Evolutionary conservation across 2,113 vertebrate genomes (phyloP).

Genomic region (Thalassarche chlororhynchos): DNA sequence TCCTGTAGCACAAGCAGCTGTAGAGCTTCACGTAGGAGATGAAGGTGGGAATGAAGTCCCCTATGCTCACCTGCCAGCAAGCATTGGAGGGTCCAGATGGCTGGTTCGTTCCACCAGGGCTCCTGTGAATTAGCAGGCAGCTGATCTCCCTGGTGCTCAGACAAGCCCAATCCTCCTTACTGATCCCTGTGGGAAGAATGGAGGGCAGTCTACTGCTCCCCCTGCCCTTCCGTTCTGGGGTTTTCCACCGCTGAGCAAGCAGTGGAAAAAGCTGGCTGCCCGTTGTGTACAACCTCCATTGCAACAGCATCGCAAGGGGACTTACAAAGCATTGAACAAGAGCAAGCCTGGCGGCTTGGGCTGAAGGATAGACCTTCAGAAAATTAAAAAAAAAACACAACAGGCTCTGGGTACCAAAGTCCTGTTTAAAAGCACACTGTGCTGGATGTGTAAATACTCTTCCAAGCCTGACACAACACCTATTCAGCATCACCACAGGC

Average conservation of each 20-base stretch:
- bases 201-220: not conserved
- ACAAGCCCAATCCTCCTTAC: not conserved
- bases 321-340: not conserved
- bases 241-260: not conserved
- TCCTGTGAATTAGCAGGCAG: not conserved
- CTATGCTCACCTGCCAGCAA: not conserved
- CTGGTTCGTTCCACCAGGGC: not conserved
- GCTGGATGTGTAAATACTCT: not conserved
- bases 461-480: not conserved
- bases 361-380: not conserved
- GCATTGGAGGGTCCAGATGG: not conserved
- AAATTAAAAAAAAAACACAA: not conserved
- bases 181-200: not conserved
- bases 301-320: not conserved
- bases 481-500: not conserved
- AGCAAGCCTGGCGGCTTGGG: not conserved
- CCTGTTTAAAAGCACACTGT: not conserved
- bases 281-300: not conserved
- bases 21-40: not conserved
- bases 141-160: slow-evolving; percentile 5
- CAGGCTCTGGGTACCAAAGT: not conserved
- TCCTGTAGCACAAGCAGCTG: not conserved
- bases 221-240: not conserved
- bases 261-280: accelerated
- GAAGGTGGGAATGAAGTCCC: not conserved